Conservation (phyloP, 2,888 invertebrate genomes). For the Craniophora ligustri region DNA sequence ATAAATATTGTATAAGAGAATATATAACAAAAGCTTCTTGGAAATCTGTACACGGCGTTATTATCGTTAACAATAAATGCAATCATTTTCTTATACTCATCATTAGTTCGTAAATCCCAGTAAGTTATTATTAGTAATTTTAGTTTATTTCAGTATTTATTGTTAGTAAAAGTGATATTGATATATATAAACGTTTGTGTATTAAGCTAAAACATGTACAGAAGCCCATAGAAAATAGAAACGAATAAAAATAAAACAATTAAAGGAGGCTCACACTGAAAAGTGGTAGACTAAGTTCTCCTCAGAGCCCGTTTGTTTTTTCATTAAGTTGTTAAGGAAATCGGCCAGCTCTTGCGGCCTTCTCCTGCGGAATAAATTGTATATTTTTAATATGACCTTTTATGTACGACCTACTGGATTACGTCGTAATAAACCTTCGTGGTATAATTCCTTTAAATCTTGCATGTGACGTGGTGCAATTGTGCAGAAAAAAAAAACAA, state of each 20-base stretch:
- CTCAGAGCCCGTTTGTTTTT: conserved; percentile 77
- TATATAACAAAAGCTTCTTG: conserved; percentile 30
- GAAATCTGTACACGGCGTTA: conserved; percentile 60
- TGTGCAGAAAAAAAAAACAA: conserved; percentile 11
- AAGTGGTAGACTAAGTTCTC: conserved; percentile 88
- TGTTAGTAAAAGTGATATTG: not conserved
- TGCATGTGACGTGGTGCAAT: conserved; percentile 13
- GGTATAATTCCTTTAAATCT: not conserved
- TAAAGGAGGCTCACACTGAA: conserved; percentile 87
- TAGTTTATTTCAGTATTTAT: too few relatives aligned
- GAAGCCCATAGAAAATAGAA: conserved; percentile 54
- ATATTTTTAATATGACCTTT: conserved; percentile 56
- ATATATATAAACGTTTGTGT: not conserved
- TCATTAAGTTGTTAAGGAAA: conserved; percentile 87
- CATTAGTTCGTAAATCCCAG: not conserved
- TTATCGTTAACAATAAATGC: not conserved
- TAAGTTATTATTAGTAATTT: too few relatives aligned
- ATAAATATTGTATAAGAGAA: conserved; percentile 22
- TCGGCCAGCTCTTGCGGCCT: conserved; percentile 86
- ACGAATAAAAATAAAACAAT: conserved; percentile 70
- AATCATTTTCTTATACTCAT: not conserved
- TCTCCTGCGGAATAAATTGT: conserved; percentile 86
- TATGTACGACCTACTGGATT: conserved; percentile 9
- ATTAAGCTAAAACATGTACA: conserved; percentile 53
- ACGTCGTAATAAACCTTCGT: not conserved